These are phyloP conservation scores for Panulirus ornatus DNA, from an alignment of 1,140 invertebrate genomes.

Conservation along the genomic window DNA sequence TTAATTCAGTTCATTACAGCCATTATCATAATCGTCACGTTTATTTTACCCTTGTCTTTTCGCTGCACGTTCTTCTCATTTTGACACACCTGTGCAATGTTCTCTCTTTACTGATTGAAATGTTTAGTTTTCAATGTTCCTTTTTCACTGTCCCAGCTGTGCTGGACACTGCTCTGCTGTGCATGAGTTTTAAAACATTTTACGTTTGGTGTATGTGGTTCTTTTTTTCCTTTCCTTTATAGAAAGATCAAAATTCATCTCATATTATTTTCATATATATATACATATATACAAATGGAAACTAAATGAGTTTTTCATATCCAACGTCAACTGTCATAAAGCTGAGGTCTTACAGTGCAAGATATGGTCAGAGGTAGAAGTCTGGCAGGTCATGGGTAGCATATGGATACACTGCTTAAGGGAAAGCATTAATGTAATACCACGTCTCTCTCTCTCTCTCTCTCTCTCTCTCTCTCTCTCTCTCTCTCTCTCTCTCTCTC, in stretches of 20 bases:
- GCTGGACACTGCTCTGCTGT: too few species aligned
- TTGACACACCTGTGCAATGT: too few species aligned
- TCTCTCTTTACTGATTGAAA: too few species aligned
- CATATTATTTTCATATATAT: background rate
- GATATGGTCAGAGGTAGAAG: background rate
- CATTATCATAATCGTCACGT: too few species aligned
- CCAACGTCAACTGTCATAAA: background rate
- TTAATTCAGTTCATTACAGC: too few species aligned
- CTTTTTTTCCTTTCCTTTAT: too few species aligned
- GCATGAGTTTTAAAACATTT: too few species aligned
- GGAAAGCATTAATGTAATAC: background rate
- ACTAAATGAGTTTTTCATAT: background rate
- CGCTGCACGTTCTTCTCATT: too few species aligned
- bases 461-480: constrained; percentile 41
- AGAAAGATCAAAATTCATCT: background rate
- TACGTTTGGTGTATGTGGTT: too few species aligned
- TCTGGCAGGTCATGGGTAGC: background rate
- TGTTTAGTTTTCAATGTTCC: too few species aligned
- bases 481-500: constrained; percentile 41
- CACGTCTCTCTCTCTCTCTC: constrained; percentile 31
- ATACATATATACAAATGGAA: background rate
- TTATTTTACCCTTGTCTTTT: too few species aligned
- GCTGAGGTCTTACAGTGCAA: background rate
- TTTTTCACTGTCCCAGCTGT: too few species aligned
- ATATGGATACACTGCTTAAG: background rate